Evolutionary conservation across 2,113 vertebrate species (phyloP).

Genomic region (Cricetomys ansorgei): DNA sequence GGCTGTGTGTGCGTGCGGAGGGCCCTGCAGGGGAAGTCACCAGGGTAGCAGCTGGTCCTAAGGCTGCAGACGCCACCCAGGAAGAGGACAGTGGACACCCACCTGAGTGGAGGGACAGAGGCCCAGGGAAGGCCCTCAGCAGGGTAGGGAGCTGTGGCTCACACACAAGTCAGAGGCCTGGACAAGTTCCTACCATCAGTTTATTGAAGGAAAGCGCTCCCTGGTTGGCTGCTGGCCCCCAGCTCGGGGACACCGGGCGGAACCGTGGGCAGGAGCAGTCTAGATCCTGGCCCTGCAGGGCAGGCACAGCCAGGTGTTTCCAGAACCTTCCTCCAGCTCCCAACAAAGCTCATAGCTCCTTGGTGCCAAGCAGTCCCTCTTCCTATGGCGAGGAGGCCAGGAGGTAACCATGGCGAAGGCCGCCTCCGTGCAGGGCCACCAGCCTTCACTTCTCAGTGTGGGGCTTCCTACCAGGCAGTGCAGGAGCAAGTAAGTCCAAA

Average conservation of each 20-base stretch:
- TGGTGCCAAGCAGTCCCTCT: background rate
- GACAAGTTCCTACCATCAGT: background rate
- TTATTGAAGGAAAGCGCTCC: conserved; percentile 28
- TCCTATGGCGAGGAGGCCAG: background rate
- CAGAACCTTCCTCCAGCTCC: background rate
- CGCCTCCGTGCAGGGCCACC: background rate
- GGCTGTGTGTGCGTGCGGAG: background rate
- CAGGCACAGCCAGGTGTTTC: background rate
- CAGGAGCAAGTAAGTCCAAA: background rate
- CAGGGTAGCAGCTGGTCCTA: background rate
- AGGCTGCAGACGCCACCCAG: background rate
- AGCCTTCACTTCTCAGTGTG: background rate
- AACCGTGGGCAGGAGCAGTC: background rate
- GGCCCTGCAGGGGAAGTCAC: background rate
- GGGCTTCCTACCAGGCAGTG: background rate
- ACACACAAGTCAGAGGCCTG: background rate
- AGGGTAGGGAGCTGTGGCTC: background rate
- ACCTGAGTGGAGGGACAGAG: too few relatives aligned
- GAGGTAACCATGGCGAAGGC: background rate
- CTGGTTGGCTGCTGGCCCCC: background rate
- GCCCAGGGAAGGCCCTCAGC: background rate
- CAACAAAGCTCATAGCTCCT: background rate
- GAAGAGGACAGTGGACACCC: too few relatives aligned
- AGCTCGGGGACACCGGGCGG: background rate
- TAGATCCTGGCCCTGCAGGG: background rate